Evolutionary conservation across 2,113 vertebrate genomes (phyloP).

Genomic region (Amblyopsis rosae): DNA sequence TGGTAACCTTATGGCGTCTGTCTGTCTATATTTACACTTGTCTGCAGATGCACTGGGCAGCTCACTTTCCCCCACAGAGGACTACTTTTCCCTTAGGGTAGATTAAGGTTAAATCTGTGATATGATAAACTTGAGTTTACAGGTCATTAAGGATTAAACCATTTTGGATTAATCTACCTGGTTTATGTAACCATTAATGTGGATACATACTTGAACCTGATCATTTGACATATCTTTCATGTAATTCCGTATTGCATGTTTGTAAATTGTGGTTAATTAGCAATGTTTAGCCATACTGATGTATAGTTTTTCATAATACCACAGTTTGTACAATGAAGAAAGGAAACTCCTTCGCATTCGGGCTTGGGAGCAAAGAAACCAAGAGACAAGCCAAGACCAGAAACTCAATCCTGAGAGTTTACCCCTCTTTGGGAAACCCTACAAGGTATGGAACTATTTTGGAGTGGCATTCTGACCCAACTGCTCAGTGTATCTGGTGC

Average conservation of each 20-base stretch:
- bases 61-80: slow-evolving; percentile 27
- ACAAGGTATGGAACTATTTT: slow-evolving; percentile 81
- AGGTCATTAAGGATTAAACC: not conserved
- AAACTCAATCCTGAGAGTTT: slow-evolving; percentile 74
- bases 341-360: slow-evolving; percentile 88
- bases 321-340: slow-evolving; percentile 86
- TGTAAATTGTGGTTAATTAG: not conserved
- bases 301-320: slow-evolving; percentile 28
- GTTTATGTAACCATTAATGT: too few species aligned
- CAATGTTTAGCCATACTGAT: not conserved
- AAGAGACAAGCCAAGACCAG: slow-evolving; percentile 83
- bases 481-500: too few species aligned
- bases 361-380: slow-evolving; percentile 87
- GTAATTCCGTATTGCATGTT: not conserved
- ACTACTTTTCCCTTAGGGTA: slow-evolving; percentile 16
- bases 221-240: not conserved
- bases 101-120: slow-evolving; percentile 1
- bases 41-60: slow-evolving; percentile 40
- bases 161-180: not conserved
- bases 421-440: slow-evolving; percentile 90
- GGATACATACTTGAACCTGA: too few species aligned
- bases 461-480: too few species aligned
- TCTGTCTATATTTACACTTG: slow-evolving; percentile 55
- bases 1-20: slow-evolving; percentile 47
- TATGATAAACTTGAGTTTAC: not conserved